These are phyloP conservation scores for Apteryx owenii DNA, from an alignment of 2,113 vertebrate genomes.

Conservation along the genomic window DNA sequence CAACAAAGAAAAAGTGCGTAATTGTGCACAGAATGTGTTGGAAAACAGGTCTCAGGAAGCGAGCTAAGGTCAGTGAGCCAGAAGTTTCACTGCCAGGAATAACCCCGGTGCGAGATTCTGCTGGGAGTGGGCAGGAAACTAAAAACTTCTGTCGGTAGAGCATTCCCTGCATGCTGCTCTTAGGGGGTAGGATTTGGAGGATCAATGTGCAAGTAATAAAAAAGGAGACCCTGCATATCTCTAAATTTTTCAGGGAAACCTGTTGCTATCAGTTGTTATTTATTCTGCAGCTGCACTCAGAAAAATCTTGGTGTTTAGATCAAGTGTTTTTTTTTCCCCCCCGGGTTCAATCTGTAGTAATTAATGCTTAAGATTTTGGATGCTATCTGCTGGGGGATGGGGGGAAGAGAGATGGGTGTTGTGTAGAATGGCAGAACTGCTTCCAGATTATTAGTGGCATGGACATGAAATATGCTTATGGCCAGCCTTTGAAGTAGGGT, in stretches of 20 bases:
- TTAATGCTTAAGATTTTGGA: not conserved
- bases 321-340: not conserved
- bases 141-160: conserved; percentile 28
- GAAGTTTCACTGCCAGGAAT: conserved; percentile 51
- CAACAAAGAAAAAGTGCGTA: not conserved
- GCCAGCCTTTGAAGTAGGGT: not conserved
- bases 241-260: not conserved
- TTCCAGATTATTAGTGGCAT: not conserved
- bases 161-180: conserved; percentile 30
- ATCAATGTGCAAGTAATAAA: conserved; percentile 22
- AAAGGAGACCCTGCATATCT: not conserved
- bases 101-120: conserved; percentile 21
- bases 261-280: not conserved
- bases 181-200: conserved; percentile 10
- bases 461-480: not conserved
- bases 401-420: not conserved
- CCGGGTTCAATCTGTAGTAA: not conserved
- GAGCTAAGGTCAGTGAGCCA: conserved; percentile 43
- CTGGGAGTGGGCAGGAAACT: not conserved
- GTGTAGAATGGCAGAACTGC: not conserved
- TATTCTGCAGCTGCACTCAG: not conserved
- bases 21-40: conserved; percentile 18
- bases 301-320: not conserved
- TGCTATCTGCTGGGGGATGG: not conserved
- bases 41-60: not conserved